Evolutionary conservation across 2,113 vertebrate genomes (phyloP).

Genomic region (Ctenodactylus gundi): DNA sequence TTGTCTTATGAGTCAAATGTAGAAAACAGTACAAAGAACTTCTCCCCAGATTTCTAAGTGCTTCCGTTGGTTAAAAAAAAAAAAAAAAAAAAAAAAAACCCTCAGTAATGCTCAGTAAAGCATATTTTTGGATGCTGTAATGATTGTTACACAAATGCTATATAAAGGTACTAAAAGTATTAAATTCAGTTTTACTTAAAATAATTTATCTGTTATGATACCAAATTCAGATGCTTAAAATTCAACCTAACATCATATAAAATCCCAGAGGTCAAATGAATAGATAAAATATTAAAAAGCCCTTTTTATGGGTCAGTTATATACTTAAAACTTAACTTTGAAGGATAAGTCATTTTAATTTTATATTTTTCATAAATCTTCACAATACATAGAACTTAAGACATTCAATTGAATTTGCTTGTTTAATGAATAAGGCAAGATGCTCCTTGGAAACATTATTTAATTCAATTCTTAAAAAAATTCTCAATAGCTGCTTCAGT

Average conservation of each 20-base stretch:
- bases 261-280: conserved; percentile 60
- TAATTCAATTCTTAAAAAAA: conserved; percentile 47
- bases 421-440: conserved; percentile 59
- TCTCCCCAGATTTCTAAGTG: background rate
- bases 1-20: background rate
- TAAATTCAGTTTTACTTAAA: conserved; percentile 55
- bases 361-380: conserved; percentile 64
- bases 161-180: too few species aligned
- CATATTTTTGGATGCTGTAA: background rate
- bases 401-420: conserved; percentile 64
- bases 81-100: background rate
- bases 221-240: conserved; percentile 57
- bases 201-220: background rate
- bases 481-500: background rate
- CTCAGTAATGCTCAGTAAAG: background rate
- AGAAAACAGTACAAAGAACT: background rate
- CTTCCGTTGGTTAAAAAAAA: background rate
- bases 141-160: background rate
- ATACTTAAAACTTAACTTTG: conserved; percentile 62
- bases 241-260: conserved; percentile 48
- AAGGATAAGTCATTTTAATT: conserved; percentile 63
- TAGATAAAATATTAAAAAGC: conserved; percentile 41
- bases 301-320: conserved; percentile 48
- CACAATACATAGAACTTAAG: conserved; percentile 61
- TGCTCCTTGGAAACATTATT: conserved; percentile 39